Percentiles rank a stretch among this genome's conserved stretches.
phyloP scores from a whole-genome alignment of 1,140 invertebrate genomes.

The Drosophila pectinifera region DNA sequence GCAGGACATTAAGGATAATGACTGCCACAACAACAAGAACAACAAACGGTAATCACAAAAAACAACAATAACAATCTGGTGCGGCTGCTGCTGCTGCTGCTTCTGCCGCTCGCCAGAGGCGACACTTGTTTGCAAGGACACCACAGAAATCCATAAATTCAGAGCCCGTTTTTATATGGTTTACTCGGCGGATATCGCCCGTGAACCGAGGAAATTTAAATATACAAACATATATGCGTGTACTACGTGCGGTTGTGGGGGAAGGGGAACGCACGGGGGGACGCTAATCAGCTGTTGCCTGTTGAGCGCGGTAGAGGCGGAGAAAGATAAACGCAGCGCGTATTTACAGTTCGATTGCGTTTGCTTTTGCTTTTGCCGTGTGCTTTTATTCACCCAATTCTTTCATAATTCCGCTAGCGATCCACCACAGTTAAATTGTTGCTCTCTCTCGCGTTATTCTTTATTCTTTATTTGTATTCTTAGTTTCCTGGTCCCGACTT shows the following conservation, averaged over 20 bases:
- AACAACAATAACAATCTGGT: slow-evolving; percentile 50
- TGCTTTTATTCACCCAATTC: slow-evolving; percentile 63
- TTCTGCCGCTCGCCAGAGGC: slow-evolving; percentile 33
- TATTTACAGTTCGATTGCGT: slow-evolving; percentile 24
- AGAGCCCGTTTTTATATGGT: slow-evolving; percentile 49
- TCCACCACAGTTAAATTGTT: slow-evolving; percentile 24
- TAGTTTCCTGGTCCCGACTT: slow-evolving; percentile 30
- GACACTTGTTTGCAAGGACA: slow-evolving; percentile 80
- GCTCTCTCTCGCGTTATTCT: slow-evolving; percentile 13
- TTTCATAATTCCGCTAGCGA: slow-evolving; percentile 64
- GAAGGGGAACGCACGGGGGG: slow-evolving; percentile 25
- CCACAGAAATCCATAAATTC: slow-evolving; percentile 80
- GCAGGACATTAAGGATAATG: slow-evolving; percentile 65
- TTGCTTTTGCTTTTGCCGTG: slow-evolving; percentile 18
- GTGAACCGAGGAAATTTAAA: slow-evolving; percentile 10
- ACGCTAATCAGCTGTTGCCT: slow-evolving; percentile 73
- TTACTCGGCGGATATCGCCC: slow-evolving; percentile 11
- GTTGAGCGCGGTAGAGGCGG: slow-evolving; percentile 57
- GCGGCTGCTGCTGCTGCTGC: slow-evolving; percentile 24
- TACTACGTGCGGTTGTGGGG: background rate
- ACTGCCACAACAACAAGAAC: slow-evolving; percentile 48
- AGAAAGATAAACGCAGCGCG: slow-evolving; percentile 24
- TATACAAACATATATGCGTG: slow-evolving; percentile 11
- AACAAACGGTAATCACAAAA: slow-evolving; percentile 46
- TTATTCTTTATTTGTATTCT: slow-evolving; percentile 23